phyloP scores from a whole-genome alignment of 2,797 vertebrate species.

The Dromococcyx pavoninus region DNA sequence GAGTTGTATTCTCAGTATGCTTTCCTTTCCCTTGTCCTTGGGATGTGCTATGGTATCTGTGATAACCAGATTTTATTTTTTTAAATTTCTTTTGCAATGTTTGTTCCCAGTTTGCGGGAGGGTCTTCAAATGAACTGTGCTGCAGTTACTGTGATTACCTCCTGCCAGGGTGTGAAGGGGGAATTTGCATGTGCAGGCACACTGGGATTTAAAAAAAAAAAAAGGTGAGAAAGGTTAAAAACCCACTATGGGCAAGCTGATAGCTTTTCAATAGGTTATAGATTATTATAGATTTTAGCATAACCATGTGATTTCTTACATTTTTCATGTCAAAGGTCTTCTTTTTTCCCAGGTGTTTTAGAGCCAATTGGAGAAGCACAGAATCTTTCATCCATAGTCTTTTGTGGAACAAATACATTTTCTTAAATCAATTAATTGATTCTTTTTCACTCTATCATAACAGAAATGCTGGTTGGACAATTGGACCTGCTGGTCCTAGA shows the following conservation, averaged over 20 bases:
- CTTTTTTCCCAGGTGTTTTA: background rate
- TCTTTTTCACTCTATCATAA: background rate
- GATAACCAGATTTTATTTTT: background rate
- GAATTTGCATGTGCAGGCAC: background rate
- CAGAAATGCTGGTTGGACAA: background rate
- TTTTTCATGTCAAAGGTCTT: background rate
- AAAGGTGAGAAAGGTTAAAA: background rate
- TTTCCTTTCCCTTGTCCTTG: background rate
- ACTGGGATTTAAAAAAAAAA: background rate
- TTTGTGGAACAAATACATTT: background rate
- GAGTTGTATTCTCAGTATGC: background rate
- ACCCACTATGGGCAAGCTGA: background rate
- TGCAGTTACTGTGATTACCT: background rate
- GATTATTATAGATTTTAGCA: background rate
- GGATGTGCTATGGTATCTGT: background rate
- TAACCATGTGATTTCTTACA: background rate
- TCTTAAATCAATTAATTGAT: background rate
- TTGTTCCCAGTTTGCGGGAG: background rate
- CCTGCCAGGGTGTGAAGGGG: background rate
- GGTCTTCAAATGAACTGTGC: background rate
- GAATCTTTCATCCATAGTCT: background rate
- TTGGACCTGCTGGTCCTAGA: too few relatives aligned
- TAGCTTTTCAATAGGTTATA: background rate
- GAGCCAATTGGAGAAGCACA: background rate
- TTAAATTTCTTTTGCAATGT: background rate